Percentiles rank a stretch among this genome's conserved stretches.
Conservation (phyloP, 2,113 vertebrate genomes). For the Centropus bengalensis region DNA sequence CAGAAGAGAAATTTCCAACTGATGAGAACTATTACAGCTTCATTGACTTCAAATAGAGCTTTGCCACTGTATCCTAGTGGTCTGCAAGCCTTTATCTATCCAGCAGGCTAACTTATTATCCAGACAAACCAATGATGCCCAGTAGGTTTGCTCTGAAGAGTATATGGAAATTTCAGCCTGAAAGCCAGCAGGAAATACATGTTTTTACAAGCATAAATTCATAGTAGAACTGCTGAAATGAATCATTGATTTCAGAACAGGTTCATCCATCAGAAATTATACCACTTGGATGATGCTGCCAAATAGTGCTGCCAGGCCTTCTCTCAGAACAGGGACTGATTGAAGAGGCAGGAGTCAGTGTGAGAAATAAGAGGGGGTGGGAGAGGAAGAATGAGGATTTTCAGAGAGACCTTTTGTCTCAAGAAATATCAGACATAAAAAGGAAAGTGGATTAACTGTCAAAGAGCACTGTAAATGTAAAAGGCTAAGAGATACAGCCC, state of each 20-base stretch:
- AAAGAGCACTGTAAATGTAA: neutral
- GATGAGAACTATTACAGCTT: constrained; percentile 5
- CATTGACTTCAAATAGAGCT: neutral
- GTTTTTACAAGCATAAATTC: constrained; percentile 35
- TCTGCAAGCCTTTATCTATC: neutral
- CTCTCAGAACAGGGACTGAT: neutral
- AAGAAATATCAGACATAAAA: neutral
- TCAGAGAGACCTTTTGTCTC: neutral
- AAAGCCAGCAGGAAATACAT: neutral
- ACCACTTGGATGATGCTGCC: neutral
- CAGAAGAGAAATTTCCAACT: neutral
- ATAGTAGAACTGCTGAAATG: constrained; percentile 6
- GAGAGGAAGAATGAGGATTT: neutral
- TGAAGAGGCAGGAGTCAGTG: neutral
- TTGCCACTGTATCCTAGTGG: neutral
- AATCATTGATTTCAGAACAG: neutral
- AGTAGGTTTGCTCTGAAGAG: neutral
- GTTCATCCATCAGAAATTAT: neutral
- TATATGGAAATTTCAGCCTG: constrained; percentile 14
- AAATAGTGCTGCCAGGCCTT: neutral
- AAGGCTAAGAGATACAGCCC: neutral
- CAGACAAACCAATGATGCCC: neutral
- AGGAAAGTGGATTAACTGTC: neutral
- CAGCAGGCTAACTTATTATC: neutral
- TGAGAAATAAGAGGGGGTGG: neutral